Evolutionary conservation across 2,113 vertebrate genomes (phyloP).

Genomic region (Cricetomys ansorgei): DNA sequence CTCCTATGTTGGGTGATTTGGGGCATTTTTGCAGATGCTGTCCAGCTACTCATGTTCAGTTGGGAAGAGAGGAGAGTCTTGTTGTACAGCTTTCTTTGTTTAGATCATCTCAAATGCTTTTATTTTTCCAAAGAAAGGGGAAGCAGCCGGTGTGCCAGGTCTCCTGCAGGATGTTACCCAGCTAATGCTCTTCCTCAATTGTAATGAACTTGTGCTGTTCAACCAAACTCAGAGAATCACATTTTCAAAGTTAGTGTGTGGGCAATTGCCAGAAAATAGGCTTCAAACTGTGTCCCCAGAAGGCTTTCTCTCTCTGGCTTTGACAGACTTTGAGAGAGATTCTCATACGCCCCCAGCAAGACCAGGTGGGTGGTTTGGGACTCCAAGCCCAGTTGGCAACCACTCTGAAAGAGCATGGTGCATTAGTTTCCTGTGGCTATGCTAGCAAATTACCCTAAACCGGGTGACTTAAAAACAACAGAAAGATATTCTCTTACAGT

Average conservation of each 20-base stretch:
- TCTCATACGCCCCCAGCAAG: conserved; percentile 13
- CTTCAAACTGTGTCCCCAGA: neutral
- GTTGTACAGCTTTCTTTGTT: conserved; percentile 62
- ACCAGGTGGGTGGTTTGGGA: conserved; percentile 42
- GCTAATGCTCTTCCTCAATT: neutral
- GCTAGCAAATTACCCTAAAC: neutral
- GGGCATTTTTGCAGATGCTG: conserved; percentile 36
- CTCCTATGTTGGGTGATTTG: neutral
- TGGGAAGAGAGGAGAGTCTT: neutral
- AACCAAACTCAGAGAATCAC: conserved; percentile 5
- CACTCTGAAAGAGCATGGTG: neutral
- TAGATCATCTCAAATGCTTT: conserved; percentile 57
- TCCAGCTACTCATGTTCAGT: neutral
- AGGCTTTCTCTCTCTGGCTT: conserved; percentile 31
- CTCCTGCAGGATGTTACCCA: neutral
- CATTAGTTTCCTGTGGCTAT: neutral
- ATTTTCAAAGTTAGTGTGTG: conserved; percentile 46
- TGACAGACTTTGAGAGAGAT: conserved; percentile 3
- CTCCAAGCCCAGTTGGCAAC: neutral
- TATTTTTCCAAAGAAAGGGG: conserved; percentile 10
- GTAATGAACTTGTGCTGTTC: neutral
- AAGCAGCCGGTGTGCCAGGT: neutral
- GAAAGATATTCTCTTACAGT: neutral
- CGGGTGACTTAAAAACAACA: neutral
- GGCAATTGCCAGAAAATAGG: conserved; percentile 31